Evolutionary conservation across 1,140 invertebrate species (phyloP), one percentile per base, ranked within the genome.

Genomic region (Megalopta genalis): DNA sequence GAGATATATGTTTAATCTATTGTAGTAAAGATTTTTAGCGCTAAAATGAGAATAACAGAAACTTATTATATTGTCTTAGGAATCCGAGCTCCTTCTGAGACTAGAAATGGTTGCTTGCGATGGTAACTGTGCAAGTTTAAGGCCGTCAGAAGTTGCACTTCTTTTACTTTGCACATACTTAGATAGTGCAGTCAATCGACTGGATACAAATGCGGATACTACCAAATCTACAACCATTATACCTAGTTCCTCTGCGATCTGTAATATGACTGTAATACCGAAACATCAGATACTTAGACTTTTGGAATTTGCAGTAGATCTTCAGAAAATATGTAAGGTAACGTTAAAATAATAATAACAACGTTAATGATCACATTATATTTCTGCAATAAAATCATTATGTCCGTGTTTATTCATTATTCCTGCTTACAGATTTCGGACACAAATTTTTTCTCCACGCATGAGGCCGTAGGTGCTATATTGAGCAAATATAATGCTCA

Each of bases 81-180:
- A 94, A 87, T 93, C 94, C 37, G 94, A 95, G 83, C 90, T 96
- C 37, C 92, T 95, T 59, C 94, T 95, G 83, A 93, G 95, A 65
- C 88, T 96, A 83, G 96, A 96, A 93, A 96, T 96, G 83, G 93
- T 96, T 59, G 93, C 94, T 42, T 97, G 96, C 85, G 95, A 96
- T 88, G 95, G 95, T 0, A 93, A 93, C 77, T 96, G 95, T 80
- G 94, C 95, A 32, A 95, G 95, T 85, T 93, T 95, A 39, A 93
- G 95, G 25, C 93, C 95, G 73, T 95, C 95, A 37, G 95, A 96
- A 70, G 89, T 96, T 75, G 96, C 96, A n/a, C 92, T 97, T 25
- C 95, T 96, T 65, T 90, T 96, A 66, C 91, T 97, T 8, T 96
- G 94, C 86, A 93, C 94, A 74, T 94, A 95, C 83, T 90, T 96